Conservation (phyloP, 2,888 invertebrate genomes). For the Limnephilus auricula region DNA sequence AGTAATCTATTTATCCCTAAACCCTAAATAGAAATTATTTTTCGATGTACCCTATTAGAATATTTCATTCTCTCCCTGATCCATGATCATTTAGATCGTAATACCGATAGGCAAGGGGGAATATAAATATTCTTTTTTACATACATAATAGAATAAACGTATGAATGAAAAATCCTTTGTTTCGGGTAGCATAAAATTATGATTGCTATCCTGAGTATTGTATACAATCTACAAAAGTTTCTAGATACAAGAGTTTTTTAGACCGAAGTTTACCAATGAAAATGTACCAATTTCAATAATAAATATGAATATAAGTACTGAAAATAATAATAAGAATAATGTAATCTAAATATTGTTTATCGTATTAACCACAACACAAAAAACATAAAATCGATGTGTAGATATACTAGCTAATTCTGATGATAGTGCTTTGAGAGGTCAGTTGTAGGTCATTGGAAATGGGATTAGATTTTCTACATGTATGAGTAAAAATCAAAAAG, state of each 20-base stretch:
- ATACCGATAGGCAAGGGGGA: conserved; percentile 3
- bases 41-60: conserved; percentile 40
- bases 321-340: no score
- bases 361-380: no score
- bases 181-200: background rate
- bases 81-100: conserved; percentile 27
- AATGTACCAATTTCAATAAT: background rate
- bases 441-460: no score
- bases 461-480: no score
- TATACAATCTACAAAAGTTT: no score
- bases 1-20: conserved; percentile 44
- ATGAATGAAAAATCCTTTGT: background rate
- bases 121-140: background rate
- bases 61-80: conserved; percentile 41
- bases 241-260: background rate
- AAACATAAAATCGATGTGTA: no score
- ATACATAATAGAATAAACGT: background rate
- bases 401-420: no score
- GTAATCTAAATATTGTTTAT: no score
- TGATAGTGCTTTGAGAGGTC: no score
- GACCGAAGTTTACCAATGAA: background rate
- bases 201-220: background rate
- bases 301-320: background rate
- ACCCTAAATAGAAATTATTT: conserved; percentile 44
- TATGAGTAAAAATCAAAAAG: no score